These are phyloP conservation scores for Drosophila tripunctata DNA, from an alignment of 2,888 invertebrate species.

Conservation along the genomic window DNA sequence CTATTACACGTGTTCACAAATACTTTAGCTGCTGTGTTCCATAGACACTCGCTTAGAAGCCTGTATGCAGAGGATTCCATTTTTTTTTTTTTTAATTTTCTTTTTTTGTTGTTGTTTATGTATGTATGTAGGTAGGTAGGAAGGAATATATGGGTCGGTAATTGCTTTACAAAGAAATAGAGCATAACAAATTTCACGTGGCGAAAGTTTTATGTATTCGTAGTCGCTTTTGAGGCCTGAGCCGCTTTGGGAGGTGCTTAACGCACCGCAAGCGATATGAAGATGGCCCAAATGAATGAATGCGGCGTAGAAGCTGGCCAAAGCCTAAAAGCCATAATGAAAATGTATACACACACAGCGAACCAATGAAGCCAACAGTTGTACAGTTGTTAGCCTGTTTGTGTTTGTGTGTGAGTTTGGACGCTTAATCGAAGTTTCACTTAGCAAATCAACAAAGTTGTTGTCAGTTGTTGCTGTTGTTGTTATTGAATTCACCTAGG, in stretches of 20 bases:
- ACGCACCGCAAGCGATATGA: slow-evolving; percentile 9
- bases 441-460: slow-evolving; percentile 76
- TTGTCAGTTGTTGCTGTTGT: slow-evolving; percentile 37
- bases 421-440: slow-evolving; percentile 74
- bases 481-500: slow-evolving; percentile 53
- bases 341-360: slow-evolving; percentile 27
- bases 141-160: slow-evolving; percentile 64
- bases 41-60: slow-evolving; percentile 18
- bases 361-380: slow-evolving; percentile 34
- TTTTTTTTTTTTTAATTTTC: slow-evolving; percentile 9
- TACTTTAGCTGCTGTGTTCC: background rate
- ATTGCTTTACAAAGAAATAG: slow-evolving; percentile 76
- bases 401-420: slow-evolving; percentile 10
- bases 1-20: slow-evolving; percentile 10
- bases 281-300: slow-evolving; percentile 29
- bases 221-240: slow-evolving; percentile 32
- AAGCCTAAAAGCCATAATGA: slow-evolving; percentile 34
- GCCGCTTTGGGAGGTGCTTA: slow-evolving; percentile 23
- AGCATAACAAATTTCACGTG: slow-evolving; percentile 77
- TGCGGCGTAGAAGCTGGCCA: slow-evolving; percentile 31
- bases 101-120: too few relatives aligned
- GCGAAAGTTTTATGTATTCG: slow-evolving; percentile 54
- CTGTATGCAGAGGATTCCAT: background rate
- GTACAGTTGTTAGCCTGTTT: slow-evolving; percentile 48
- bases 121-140: too few relatives aligned